A percentile compares a stretch with the other conserved stretches of the same genome.
phyloP scores from a whole-genome alignment of 2,797 vertebrate species.

The Eutrigla gurnardus region DNA sequence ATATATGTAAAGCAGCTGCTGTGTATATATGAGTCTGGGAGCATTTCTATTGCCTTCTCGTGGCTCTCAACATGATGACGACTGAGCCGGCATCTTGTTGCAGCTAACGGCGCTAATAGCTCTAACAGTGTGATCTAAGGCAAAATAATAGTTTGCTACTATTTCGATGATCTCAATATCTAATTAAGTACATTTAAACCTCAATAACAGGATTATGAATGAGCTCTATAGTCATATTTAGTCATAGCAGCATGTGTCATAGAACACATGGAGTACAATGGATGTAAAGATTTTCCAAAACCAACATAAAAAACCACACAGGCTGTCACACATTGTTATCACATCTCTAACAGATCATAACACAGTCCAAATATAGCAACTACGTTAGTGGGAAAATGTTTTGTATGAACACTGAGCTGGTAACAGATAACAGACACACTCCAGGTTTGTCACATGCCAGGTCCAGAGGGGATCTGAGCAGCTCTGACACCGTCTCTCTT shows the following conservation, averaged over 20 bases:
- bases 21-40: too few relatives aligned
- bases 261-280: not conserved
- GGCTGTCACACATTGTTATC: not conserved
- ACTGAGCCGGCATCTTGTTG: too few relatives aligned
- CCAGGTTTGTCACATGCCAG: slow-evolving; percentile 22
- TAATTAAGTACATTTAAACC: slow-evolving; percentile 11
- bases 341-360: not conserved
- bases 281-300: not conserved
- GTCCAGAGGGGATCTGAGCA: slow-evolving; percentile 29
- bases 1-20: too few relatives aligned
- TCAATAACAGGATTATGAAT: slow-evolving; percentile 49
- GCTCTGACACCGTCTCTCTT: slow-evolving; percentile 32
- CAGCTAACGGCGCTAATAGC: too few relatives aligned
- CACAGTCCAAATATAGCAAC: not conserved
- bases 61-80: too few relatives aligned
- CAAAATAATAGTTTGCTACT: not conserved
- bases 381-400: too few relatives aligned
- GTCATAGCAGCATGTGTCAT: not conserved
- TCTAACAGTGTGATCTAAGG: too few relatives aligned
- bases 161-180: not conserved
- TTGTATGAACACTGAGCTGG: not conserved
- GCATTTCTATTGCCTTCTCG: too few relatives aligned
- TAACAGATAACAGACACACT: not conserved
- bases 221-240: slow-evolving; percentile 19
- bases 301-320: not conserved